Conservation (phyloP, 2,888 invertebrate genomes). For the Beris morrisii region DNA sequence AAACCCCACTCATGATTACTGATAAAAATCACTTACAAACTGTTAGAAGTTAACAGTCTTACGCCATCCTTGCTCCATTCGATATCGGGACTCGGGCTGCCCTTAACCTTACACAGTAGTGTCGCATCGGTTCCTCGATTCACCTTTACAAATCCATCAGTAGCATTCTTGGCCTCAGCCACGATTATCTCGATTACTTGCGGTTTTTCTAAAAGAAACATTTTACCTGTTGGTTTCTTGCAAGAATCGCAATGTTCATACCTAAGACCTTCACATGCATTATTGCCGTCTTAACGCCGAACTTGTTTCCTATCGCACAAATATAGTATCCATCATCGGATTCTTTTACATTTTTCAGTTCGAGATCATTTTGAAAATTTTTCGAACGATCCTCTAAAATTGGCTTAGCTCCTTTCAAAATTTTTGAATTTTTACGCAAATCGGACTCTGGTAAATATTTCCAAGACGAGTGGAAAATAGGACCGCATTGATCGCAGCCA, state of each 20-base stretch:
- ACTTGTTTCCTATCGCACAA: slow-evolving; percentile 58
- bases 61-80: no score
- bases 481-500: slow-evolving; percentile 37
- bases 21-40: no score
- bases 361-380: slow-evolving; percentile 32
- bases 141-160: no score
- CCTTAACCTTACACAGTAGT: no score
- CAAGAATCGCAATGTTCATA: slow-evolving; percentile 39
- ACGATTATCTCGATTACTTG: no score
- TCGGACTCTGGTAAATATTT: slow-evolving; percentile 28
- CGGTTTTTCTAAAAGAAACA: no score
- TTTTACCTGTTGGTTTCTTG: background rate
- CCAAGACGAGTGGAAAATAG: slow-evolving; percentile 32
- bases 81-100: no score
- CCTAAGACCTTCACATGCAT: slow-evolving; percentile 58
- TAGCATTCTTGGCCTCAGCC: no score
- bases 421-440: slow-evolving; percentile 2
- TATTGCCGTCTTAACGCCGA: slow-evolving; percentile 54
- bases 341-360: slow-evolving; percentile 46
- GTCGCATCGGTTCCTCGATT: no score
- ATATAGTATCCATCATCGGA: slow-evolving; percentile 57
- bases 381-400: slow-evolving; percentile 1
- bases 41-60: no score
- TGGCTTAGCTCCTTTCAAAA: slow-evolving; percentile 8
- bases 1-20: no score